Evolutionary conservation across 2,113 vertebrate genomes (phyloP).

Genomic region (Catharus fuscescens): DNA sequence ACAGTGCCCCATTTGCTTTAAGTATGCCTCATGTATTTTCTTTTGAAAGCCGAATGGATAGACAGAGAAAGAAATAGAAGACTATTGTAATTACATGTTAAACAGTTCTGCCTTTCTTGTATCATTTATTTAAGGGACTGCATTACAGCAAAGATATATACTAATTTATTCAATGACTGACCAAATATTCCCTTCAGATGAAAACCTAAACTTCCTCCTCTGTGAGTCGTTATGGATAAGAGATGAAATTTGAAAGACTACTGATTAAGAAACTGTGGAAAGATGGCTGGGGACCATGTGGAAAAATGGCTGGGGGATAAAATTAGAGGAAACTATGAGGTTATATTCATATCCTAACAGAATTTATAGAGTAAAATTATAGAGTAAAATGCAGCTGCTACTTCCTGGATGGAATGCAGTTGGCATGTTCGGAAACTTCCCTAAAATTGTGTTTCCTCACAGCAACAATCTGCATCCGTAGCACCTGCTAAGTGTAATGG

Average conservation of each 20-base stretch:
- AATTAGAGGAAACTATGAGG: not conserved
- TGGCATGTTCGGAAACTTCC: not conserved
- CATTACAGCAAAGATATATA: not conserved
- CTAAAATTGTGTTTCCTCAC: not conserved
- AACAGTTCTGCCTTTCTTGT: not conserved
- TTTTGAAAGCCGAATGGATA: slow-evolving; percentile 58
- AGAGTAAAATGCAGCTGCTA: not conserved
- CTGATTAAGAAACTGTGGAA: not conserved
- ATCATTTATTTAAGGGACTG: not conserved
- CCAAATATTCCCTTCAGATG: not conserved
- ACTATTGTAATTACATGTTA: not conserved
- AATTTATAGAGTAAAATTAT: not conserved
- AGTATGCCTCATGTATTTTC: slow-evolving; percentile 58
- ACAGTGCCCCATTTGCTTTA: slow-evolving; percentile 58
- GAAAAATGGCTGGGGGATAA: not conserved
- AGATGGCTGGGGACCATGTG: accelerated
- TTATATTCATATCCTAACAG: not conserved
- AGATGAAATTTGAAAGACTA: not conserved
- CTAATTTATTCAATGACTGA: not conserved
- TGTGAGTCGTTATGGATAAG: not conserved
- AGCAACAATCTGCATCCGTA: not conserved
- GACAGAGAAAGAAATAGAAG: slow-evolving; percentile 49
- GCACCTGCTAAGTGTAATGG: not conserved
- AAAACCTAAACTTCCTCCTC: not conserved
- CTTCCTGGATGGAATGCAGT: not conserved